phyloP scores from a whole-genome alignment of 2,113 vertebrate species.

The Piliocolobus tephrosceles region DNA sequence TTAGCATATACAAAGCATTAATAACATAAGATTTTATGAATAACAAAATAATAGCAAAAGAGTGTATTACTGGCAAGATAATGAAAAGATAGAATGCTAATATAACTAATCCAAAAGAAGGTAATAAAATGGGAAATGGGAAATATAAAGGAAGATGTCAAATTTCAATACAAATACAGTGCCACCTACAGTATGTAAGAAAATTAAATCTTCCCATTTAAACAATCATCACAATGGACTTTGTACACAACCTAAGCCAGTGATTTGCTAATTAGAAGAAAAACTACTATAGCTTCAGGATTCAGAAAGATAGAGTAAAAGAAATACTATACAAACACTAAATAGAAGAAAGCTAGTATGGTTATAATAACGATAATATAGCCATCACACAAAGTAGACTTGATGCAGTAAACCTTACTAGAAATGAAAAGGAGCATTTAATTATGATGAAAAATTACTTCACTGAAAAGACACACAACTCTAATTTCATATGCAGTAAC shows the following conservation, averaged over 20 bases:
- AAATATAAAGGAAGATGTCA: not conserved
- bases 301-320: not conserved
- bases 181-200: not conserved
- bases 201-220: not conserved
- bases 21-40: not conserved
- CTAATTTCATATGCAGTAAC: not conserved
- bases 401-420: not conserved
- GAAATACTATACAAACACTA: not conserved
- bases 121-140: not conserved
- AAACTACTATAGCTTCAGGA: not conserved
- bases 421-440: not conserved
- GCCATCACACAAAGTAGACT: not conserved
- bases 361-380: not conserved
- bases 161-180: not conserved
- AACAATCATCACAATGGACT: not conserved
- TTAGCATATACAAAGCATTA: not conserved
- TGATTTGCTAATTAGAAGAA: not conserved
- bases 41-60: not conserved
- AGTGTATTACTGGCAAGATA: not conserved
- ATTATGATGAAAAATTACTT: not conserved
- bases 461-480: not conserved
- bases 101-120: not conserved
- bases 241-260: not conserved
- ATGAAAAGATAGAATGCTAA: not conserved
- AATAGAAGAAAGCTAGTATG: not conserved